Percentiles rank a stretch among this genome's conserved stretches.
phyloP scores from a whole-genome alignment of 2,888 invertebrate genomes.

The Amblyjoppa fuscipennis region DNA sequence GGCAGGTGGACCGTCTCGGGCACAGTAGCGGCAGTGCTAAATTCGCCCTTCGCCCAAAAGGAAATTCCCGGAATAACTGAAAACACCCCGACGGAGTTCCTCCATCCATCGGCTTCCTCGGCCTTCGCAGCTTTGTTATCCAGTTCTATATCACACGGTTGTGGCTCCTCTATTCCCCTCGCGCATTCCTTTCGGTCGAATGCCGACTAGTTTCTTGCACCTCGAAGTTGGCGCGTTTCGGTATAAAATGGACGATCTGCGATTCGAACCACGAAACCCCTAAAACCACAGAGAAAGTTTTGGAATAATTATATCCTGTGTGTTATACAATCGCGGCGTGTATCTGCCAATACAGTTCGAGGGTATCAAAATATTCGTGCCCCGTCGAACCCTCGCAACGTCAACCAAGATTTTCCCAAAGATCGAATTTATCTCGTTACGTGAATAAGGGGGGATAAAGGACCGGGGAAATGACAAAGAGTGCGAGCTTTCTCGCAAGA shows the following conservation, averaged over 20 bases:
- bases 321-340: neutral
- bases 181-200: conserved; percentile 63
- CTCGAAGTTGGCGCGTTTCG: conserved; percentile 18
- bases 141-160: conserved; percentile 40
- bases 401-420: conserved; percentile 47
- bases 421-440: conserved; percentile 66
- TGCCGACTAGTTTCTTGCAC: conserved; percentile 56
- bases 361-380: conserved; percentile 38
- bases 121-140: conserved; percentile 26
- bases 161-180: conserved; percentile 2
- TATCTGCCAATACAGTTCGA: conserved; percentile 28
- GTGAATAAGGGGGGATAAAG: conserved; percentile 52
- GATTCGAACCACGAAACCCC: conserved; percentile 11
- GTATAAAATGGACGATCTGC: conserved; percentile 43
- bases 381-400: conserved; percentile 37
- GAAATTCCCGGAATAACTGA: conserved; percentile 79
- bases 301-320: neutral
- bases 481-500: conserved; percentile 61
- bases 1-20: conserved; percentile 36
- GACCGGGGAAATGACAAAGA: conserved; percentile 60
- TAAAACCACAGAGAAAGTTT: neutral
- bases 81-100: conserved; percentile 67
- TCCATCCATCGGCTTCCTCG: conserved; percentile 31
- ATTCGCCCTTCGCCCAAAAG: conserved; percentile 59
- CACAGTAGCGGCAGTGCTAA: conserved; percentile 18